These are phyloP conservation scores for Echinops telfairi DNA, from an alignment of 2,113 vertebrate species.

Conservation along the genomic window DNA sequence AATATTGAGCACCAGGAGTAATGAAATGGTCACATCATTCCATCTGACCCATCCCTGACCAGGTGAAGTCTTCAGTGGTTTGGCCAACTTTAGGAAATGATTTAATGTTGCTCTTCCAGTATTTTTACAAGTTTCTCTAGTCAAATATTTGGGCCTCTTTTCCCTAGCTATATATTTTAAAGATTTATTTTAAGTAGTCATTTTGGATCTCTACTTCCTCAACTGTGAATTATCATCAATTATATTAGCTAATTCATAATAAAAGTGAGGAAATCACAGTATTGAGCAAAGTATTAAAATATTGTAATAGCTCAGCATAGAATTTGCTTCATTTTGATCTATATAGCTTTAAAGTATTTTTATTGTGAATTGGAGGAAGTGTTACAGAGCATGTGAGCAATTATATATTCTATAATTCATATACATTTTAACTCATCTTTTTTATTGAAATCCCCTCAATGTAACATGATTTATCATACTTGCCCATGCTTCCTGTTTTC, in stretches of 20 bases:
- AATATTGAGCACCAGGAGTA: background rate
- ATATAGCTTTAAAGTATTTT: too few species aligned
- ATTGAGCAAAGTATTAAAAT: background rate
- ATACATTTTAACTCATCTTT: too few species aligned
- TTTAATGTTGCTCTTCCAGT: conserved; percentile 50
- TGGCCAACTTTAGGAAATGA: background rate
- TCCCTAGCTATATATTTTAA: conserved; percentile 47
- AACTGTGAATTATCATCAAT: conserved; percentile 1
- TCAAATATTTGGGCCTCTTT: conserved; percentile 14
- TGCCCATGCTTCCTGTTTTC: too few species aligned
- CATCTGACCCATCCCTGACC: background rate
- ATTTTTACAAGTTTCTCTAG: conserved; percentile 45
- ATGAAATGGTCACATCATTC: background rate
- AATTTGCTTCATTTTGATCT: background rate
- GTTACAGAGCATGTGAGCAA: too few species aligned
- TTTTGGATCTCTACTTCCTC: conserved; percentile 35
- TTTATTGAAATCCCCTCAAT: too few species aligned
- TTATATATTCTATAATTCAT: too few species aligned
- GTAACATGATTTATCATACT: too few species aligned
- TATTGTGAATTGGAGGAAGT: too few species aligned
- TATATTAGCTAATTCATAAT: background rate
- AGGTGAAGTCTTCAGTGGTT: conserved; percentile 37
- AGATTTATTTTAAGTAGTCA: conserved; percentile 45
- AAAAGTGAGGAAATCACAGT: conserved; percentile 12
- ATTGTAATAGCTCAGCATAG: background rate